Evolutionary conservation across 2,888 invertebrate genomes (phyloP), one percentile per base, ranked within the genome.

Genomic region (Drosophila austrosaltans): DNA sequence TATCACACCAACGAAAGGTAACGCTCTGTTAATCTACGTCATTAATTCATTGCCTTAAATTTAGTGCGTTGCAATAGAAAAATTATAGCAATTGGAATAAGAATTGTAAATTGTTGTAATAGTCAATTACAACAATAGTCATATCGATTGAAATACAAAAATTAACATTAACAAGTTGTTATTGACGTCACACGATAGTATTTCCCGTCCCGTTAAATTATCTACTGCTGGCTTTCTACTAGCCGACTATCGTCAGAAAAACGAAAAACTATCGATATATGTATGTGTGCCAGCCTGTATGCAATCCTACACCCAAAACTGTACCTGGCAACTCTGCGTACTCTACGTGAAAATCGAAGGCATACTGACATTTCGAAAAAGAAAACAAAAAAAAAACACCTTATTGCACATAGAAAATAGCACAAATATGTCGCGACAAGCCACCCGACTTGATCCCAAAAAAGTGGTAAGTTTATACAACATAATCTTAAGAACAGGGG

Each of bases 401-500:
- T 25, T 48, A 12, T 25, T 48, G 22, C 48, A 48, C 48, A 25
- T 25, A 48, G 1, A 48, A 25, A 25, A 25, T n/a, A 22, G 64
- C 42, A 39, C 7, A 54, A 87, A 82, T 62, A 92, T 92, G 92
- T 92, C 92, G 2, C 89, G 92, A 30, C 92, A 92, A 88, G 78
- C 89, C 44, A 85, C 91, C n/a, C 81, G 91, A 72, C 77, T 92
- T 63, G 92, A 92, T 78, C 83, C 91, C 7, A 92, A 92, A 64
- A 92, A 92, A 92, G 93, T 92, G 91, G 92, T 93, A 89, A 91
- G 93, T 91, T 69, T 54, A 63, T 58, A 42, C 20, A 48, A 16
- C 10, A 48, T 22, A 48, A 8, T 25, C 1, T 48, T 48, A 48
- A 48, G 48, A 48, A 48, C 3, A 48, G 48, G 48, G 48, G 48